Base-by-base conservation (phyloP, 2,888 invertebrate genomes). In the Hypena proboscidalis region DNA sequence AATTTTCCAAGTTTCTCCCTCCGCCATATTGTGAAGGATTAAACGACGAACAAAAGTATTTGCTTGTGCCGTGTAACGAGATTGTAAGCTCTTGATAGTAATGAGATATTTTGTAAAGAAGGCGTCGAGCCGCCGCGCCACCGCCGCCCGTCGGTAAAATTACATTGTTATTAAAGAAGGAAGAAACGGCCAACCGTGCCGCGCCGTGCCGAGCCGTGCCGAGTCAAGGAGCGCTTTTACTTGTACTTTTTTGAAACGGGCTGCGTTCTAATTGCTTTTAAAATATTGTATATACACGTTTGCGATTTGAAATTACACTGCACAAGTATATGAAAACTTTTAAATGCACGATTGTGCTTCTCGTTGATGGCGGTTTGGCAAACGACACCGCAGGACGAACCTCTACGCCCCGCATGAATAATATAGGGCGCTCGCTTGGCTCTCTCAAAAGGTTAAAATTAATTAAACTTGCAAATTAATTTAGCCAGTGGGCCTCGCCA, bases 391-490 rank as follows among this genome's bases (percentile, higher is more conserved):
- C 30, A 32, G 37, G 23, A 44, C 41, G 17, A 19, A 32, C 30
- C 25, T 23, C 32, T 49, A 37, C 39, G 38, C 43, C 35, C 42
- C 50, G 17, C 55, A 62, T 62, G 51, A 68, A 70, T 73, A 68
- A 69, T 68, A 58, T 58, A 64, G 52, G 43, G 46, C 53, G 39
- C 40, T 52, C 56, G 56, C 57, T 56, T 39, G 54, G 47, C 54
- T 54, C 62, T 56, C 61, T 61, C 64, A 56, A 77, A 79, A 77
- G 76, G 80, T 70, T 77, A 50, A 72, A 79, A 79, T 82, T 83
- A 80, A 83, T 83, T 80, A 79, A 82, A 82, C 73, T 80, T 81
- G 72, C 65, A 76, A 79, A 83, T 80, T 74, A 72, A 80, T 80
- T 81, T 67, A 79, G 70, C 64, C 68, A 56, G 60, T 65, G 67